Evolutionary conservation across 2,113 vertebrate species (phyloP).

Genomic region (Steatornis caripensis): DNA sequence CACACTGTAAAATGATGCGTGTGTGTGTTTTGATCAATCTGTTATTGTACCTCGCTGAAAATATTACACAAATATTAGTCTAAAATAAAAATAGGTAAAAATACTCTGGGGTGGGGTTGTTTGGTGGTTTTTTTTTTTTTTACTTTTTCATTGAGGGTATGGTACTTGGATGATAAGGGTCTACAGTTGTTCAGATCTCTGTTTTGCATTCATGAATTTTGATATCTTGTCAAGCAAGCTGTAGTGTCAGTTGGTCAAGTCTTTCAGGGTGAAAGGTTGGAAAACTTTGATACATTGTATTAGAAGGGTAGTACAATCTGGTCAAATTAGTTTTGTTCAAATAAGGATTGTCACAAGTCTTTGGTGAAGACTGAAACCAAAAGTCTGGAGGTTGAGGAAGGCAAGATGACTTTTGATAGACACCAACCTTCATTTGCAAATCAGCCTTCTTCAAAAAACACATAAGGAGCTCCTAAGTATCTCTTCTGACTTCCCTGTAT

Average conservation of each 20-base stretch:
- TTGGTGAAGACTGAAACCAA: neutral
- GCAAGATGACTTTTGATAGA: neutral
- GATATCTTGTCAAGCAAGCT: neutral
- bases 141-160: neutral
- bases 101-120: neutral
- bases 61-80: neutral
- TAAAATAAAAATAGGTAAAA: neutral
- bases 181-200: neutral
- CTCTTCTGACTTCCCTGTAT: neutral
- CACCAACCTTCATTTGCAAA: neutral
- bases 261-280: neutral
- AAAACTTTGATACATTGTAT: neutral
- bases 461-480: neutral
- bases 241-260: neutral
- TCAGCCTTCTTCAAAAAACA: neutral
- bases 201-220: neutral
- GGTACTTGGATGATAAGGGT: neutral
- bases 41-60: neutral
- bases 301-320: neutral
- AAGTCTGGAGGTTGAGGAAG: neutral
- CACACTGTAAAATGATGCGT: accelerated
- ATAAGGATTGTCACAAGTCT: neutral
- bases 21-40: neutral
- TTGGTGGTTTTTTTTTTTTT: neutral
- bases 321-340: neutral